Evolutionary conservation across 2,797 vertebrate species (phyloP).

Genomic region (Natrix natrix): DNA sequence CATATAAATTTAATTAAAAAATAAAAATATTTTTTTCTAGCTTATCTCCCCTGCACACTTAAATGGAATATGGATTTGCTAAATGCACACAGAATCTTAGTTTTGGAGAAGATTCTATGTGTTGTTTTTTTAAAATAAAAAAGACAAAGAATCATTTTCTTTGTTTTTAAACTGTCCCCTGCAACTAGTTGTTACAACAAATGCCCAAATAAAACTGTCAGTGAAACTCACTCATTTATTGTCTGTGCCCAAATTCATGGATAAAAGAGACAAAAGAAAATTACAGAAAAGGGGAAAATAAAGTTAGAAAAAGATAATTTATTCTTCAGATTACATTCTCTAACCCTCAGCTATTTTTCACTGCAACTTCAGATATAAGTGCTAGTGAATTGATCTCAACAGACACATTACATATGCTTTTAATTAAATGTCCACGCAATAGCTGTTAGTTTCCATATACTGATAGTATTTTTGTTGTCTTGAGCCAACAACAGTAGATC

Average conservation of each 20-base stretch:
- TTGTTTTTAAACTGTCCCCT: background rate
- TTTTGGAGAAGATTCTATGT: background rate
- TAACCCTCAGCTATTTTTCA: background rate
- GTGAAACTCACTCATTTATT: background rate
- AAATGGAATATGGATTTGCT: background rate
- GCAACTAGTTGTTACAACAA: constrained; percentile 4
- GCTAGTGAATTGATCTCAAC: background rate
- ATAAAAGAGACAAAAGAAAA: constrained; percentile 1
- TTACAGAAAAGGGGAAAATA: background rate
- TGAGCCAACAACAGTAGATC: background rate
- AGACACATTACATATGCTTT: background rate
- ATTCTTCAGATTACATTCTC: constrained; percentile 14
- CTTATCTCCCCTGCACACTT: background rate
- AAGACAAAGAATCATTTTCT: background rate
- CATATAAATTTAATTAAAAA: too few species aligned
- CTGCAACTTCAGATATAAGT: background rate
- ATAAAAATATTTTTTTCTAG: background rate
- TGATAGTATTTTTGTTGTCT: background rate
- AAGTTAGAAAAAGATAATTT: background rate
- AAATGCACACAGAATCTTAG: background rate
- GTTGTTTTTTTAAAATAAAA: background rate
- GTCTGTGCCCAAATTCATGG: background rate
- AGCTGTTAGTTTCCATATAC: background rate
- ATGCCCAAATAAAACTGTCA: background rate
- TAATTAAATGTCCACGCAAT: background rate